Evolutionary conservation across 2,888 invertebrate species (phyloP).

Genomic region (Sialis fuliginosa): DNA sequence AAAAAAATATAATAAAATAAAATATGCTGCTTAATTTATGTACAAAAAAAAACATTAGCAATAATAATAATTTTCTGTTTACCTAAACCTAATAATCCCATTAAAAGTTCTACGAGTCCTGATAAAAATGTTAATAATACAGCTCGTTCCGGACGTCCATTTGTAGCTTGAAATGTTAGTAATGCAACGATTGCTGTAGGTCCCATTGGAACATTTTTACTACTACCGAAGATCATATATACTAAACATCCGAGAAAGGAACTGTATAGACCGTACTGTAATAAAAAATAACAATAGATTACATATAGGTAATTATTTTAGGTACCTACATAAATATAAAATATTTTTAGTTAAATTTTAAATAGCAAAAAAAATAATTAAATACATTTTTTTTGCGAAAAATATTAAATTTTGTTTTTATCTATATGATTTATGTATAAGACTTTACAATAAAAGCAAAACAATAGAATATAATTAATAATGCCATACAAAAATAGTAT

Average conservation of each 20-base stretch:
- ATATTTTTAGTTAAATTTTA: too few species aligned
- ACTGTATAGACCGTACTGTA: constrained; percentile 78
- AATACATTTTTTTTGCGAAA: too few species aligned
- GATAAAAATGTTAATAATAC: constrained; percentile 56
- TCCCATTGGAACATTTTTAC: constrained; percentile 82
- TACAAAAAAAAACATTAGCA: background rate
- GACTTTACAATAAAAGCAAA: too few species aligned
- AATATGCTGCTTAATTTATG: background rate
- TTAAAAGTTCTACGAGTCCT: constrained; percentile 56
- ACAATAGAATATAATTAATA: too few species aligned
- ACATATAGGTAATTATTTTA: too few species aligned
- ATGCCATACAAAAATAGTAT: too few species aligned
- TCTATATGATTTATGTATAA: too few species aligned
- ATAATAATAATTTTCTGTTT: constrained; percentile 13
- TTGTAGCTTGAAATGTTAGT: constrained; percentile 62
- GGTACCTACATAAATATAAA: too few species aligned
- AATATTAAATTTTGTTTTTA: too few species aligned
- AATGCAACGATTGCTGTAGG: constrained; percentile 85
- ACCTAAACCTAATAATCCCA: constrained; percentile 71
- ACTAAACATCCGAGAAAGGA: constrained; percentile 85
- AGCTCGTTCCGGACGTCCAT: constrained; percentile 49
- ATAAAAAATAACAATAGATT: constrained; percentile 9
- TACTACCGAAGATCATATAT: constrained; percentile 79
- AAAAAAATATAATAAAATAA: constrained; percentile 9
- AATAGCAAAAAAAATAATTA: too few species aligned